Evolutionary conservation across 1,140 invertebrate species (phyloP), one percentile per base, ranked within the genome.

Genomic region (Atta texana): DNA sequence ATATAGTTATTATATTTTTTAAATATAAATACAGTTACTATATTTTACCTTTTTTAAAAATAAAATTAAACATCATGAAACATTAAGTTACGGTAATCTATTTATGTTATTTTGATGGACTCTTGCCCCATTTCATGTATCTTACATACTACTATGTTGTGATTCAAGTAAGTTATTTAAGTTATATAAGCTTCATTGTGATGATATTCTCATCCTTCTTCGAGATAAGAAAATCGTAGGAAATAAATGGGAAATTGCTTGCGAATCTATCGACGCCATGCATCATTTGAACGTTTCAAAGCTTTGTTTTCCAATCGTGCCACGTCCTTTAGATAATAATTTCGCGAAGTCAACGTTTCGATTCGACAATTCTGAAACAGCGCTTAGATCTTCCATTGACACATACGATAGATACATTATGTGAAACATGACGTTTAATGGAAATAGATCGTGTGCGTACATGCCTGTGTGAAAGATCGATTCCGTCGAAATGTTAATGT

Each of bases 171-270:
- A 28, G 64, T 49, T 59, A 63, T 61, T 49, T 31, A 18, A 28
- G 64, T 49, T 59, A 63, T 61, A 24, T 74, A 61, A 82, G 24
- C 57, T 75, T 75, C 55, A 61, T 84, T 61, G 49, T 51, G 69
- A 84, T 44, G 39, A 75, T 51, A 75, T 24, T 63, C 69, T 75
- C 78, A 57, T 81, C 34, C 24, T 51, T n/a, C 55, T 71, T n/a
- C 3, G 31, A 84, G 68, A 74, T 61, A 84, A 84, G 69, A 84
- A 84, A 84, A 84, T 74, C 80, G 21, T 75, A 63, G 80, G 44
- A 84, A 84, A 84, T 84, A 84, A 84, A 84, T 84, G 80, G 80
- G 80, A 84, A 84, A 84, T 84, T 84, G 80, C 80, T 74, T 75
- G 80, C 69, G 69, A 61, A 61, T 61, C 44, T 57, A 74, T 84